These are phyloP conservation scores for Lobophora halterata DNA, from an alignment of 2,888 invertebrate genomes.

Conservation along the genomic window DNA sequence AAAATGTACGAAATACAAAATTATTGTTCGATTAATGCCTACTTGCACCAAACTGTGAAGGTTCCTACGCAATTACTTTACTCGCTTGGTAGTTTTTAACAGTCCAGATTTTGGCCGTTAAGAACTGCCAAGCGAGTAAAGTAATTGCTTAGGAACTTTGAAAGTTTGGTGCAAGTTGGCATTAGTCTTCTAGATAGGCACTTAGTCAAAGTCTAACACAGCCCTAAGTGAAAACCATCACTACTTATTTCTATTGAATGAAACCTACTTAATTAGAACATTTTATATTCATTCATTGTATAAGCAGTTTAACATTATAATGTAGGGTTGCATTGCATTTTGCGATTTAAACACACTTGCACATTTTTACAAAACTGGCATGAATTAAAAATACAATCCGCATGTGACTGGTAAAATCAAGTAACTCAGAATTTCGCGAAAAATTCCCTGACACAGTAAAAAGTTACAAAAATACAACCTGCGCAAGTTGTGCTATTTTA, in stretches of 20 bases:
- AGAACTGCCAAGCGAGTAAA: no score
- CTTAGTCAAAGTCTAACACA: constrained; percentile 34
- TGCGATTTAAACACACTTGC: no score
- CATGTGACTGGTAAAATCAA: no score
- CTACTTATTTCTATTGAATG: constrained; percentile 18
- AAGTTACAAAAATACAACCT: background rate
- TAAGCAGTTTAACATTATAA: background rate
- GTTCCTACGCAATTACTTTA: background rate
- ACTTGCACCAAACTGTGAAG: background rate
- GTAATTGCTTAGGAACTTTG: no score
- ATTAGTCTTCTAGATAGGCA: constrained; percentile 15
- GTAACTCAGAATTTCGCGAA: no score
- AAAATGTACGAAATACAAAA: constrained; percentile 32
- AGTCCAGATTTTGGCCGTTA: no score
- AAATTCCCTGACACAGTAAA: no score
- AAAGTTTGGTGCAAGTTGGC: no score
- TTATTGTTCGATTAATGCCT: constrained; percentile 26
- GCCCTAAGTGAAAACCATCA: constrained; percentile 37
- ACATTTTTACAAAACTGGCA: background rate
- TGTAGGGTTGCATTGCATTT: constrained; percentile 12
- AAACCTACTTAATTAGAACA: background rate
- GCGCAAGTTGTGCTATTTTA: background rate
- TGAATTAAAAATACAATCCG: background rate
- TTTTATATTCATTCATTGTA: background rate
- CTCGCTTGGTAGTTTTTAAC: no score